Percentiles rank a stretch among this genome's conserved stretches.
phyloP scores from a whole-genome alignment of 2,888 invertebrate species.

The Tachina lurida region DNA sequence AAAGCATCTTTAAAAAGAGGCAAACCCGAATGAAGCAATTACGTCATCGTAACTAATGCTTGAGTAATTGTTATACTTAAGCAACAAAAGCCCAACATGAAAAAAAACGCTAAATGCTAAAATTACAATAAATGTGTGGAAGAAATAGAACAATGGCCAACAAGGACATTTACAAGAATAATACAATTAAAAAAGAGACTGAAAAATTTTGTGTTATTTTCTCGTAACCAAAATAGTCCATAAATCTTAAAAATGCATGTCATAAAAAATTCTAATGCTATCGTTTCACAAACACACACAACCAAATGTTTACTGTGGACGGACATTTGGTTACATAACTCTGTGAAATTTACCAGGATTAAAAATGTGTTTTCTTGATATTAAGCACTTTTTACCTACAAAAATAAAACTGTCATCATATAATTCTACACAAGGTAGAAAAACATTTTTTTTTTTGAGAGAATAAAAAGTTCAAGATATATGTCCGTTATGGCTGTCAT shows the following conservation, averaged over 20 bases:
- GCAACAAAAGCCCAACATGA: conserved; percentile 28
- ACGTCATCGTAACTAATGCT: conserved; percentile 17
- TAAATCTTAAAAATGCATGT: conserved; percentile 81
- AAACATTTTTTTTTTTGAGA: neutral
- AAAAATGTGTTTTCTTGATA: neutral
- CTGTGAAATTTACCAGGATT: conserved; percentile 35
- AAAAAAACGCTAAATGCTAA: conserved; percentile 48
- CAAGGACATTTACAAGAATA: conserved; percentile 71
- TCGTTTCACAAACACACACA: neutral
- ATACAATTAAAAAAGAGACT: conserved; percentile 68
- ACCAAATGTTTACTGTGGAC: neutral
- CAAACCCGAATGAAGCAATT: conserved; percentile 34
- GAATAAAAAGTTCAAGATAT: conserved; percentile 13
- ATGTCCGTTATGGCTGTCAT: neutral
- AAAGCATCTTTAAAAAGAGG: conserved; percentile 12
- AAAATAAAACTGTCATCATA: conserved; percentile 43
- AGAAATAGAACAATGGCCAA: conserved; percentile 63
- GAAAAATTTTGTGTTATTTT: conserved; percentile 61
- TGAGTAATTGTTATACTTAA: conserved; percentile 7
- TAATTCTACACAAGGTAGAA: conserved; percentile 3
- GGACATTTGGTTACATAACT: conserved; percentile 7
- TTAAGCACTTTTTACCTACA: conserved; percentile 36
- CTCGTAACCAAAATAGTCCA: conserved; percentile 80
- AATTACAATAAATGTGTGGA: conserved; percentile 43
- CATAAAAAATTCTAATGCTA: conserved; percentile 74